A percentile compares a stretch with the other conserved stretches of the same genome.
Evolutionary conservation across 2,113 vertebrate genomes (phyloP).

Genomic region (Lepisosteus oculatus): DNA sequence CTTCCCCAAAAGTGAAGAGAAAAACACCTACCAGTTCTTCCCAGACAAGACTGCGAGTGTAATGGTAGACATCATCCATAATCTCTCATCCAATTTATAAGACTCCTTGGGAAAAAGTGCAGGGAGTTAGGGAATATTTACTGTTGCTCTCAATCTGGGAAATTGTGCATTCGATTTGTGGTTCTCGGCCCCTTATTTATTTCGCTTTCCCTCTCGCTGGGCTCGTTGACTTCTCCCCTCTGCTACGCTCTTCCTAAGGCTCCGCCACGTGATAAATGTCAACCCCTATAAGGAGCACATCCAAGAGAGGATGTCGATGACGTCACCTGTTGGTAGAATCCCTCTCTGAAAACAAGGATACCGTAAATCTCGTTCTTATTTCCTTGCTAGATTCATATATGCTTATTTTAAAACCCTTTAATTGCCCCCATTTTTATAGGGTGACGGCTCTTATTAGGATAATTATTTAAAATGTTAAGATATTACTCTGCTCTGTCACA

Average conservation of each 20-base stretch:
- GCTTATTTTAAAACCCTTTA: no score
- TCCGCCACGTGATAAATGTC: conserved; percentile 61
- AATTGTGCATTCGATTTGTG: conserved; percentile 20
- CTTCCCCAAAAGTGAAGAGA: background rate
- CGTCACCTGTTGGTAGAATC: conserved; percentile 19
- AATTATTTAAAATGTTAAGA: no score
- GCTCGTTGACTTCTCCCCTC: conserved; percentile 23
- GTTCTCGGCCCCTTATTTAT: conserved; percentile 21
- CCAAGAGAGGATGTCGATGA: conserved; percentile 24
- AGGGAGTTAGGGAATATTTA: conserved; percentile 25
- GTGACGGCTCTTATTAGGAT: no score
- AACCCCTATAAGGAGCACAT: conserved; percentile 37
- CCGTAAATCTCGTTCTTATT: no score
- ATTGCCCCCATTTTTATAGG: no score
- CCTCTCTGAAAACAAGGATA: no score
- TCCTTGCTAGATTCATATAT: no score
- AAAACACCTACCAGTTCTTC: conserved; percentile 69
- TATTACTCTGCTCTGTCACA: no score
- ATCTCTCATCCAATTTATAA: conserved; percentile 40
- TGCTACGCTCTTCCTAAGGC: conserved; percentile 30
- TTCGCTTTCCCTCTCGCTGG: conserved; percentile 23
- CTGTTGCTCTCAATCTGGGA: conserved; percentile 21
- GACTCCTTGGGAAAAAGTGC: conserved; percentile 24
- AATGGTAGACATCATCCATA: conserved; percentile 78
- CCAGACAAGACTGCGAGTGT: conserved; percentile 80